Evolutionary conservation across 2,888 invertebrate species (phyloP).

Genomic region (Tetramorium bicarinatum): DNA sequence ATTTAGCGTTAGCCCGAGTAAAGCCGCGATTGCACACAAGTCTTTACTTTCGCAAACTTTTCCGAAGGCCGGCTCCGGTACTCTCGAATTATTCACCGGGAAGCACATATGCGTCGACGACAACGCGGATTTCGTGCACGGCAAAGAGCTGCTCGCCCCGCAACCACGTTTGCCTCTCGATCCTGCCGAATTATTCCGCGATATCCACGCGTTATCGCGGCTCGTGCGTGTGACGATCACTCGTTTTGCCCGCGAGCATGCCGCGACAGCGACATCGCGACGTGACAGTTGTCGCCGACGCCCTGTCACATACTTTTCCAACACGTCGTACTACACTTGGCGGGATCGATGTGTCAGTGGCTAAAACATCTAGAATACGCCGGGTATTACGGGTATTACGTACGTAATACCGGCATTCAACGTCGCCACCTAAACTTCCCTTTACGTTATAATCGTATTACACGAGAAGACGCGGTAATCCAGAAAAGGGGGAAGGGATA

Average conservation of each 20-base stretch:
- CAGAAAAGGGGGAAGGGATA: too few species aligned
- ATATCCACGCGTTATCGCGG: background rate
- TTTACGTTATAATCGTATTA: background rate
- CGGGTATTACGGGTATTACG: slow-evolving; percentile 3
- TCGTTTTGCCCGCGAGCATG: background rate
- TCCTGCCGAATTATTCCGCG: background rate
- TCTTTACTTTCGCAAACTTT: slow-evolving; percentile 31
- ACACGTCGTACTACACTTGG: slow-evolving; percentile 13
- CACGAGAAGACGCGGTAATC: background rate
- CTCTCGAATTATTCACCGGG: slow-evolving; percentile 43
- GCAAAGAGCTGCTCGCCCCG: background rate
- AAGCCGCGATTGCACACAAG: background rate
- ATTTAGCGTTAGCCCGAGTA: slow-evolving; percentile 29
- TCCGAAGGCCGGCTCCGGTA: slow-evolving; percentile 33
- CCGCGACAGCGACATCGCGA: background rate
- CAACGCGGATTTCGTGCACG: background rate
- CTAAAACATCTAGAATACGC: slow-evolving; percentile 41
- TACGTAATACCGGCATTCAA: background rate
- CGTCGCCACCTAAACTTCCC: background rate
- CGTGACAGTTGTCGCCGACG: background rate
- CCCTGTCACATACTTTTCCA: slow-evolving; percentile 24
- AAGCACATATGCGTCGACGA: background rate
- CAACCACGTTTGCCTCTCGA: background rate
- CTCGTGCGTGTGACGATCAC: background rate
- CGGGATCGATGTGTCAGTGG: slow-evolving; percentile 39